Evolutionary conservation across 2,888 invertebrate species (phyloP).

Genomic region (Acanthacorydalis orientalis): DNA sequence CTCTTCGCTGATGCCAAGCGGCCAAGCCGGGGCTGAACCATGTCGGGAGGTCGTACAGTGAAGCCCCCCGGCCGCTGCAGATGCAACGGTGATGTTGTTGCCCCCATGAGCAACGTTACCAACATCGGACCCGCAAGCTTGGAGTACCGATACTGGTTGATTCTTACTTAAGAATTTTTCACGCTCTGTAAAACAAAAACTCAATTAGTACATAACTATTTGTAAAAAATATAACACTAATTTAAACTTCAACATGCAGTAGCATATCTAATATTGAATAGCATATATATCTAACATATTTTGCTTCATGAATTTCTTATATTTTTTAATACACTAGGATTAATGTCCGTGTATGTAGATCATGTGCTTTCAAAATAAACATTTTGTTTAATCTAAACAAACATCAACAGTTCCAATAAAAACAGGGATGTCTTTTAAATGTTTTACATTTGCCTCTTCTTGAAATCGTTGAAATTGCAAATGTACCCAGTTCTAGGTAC

Average conservation of each 20-base stretch:
- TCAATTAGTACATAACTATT: slow-evolving; percentile 1
- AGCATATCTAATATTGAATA: too few species aligned
- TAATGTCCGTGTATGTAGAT: too few species aligned
- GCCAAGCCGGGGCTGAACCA: slow-evolving; percentile 20
- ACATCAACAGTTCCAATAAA: too few species aligned
- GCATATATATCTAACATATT: too few species aligned
- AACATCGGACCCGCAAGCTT: slow-evolving; percentile 21
- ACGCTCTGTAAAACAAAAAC: slow-evolving; percentile 40
- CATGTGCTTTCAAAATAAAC: too few species aligned
- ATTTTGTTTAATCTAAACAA: too few species aligned
- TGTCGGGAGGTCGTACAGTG: slow-evolving; percentile 21
- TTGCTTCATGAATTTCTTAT: too few species aligned
- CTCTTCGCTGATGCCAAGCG: slow-evolving; percentile 29
- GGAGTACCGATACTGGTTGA: slow-evolving; percentile 19
- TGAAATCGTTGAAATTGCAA: too few species aligned
- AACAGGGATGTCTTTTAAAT: too few species aligned
- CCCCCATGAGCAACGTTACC: slow-evolving; percentile 7
- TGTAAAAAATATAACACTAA: slow-evolving; percentile 2
- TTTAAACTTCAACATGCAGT: slow-evolving; percentile 3
- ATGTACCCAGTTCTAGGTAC: too few species aligned
- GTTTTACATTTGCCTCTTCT: too few species aligned
- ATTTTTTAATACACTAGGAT: not conserved
- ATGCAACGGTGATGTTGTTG: slow-evolving; percentile 15
- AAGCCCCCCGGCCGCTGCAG: slow-evolving; percentile 40
- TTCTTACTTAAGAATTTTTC: slow-evolving; percentile 34